Conservation (phyloP, 2,888 invertebrate species). For the Drosophila rellima region DNA sequence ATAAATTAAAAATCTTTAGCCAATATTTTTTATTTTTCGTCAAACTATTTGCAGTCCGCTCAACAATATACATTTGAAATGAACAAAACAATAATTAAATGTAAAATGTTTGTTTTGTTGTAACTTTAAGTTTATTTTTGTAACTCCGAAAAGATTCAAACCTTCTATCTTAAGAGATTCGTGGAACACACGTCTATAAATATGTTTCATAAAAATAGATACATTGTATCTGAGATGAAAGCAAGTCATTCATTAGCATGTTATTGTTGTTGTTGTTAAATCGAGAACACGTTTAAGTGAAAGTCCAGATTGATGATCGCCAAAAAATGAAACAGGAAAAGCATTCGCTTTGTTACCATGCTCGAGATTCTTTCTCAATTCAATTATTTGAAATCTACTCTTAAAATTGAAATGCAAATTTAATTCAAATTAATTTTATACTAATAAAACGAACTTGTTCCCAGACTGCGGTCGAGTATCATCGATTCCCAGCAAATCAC, state of each 20-base stretch:
- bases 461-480: neutral
- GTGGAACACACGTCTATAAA: no score
- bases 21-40: no score
- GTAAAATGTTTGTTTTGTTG: neutral
- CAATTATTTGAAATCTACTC: neutral
- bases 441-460: neutral
- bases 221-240: neutral
- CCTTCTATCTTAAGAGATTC: no score
- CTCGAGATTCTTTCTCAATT: neutral
- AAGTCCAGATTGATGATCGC: neutral
- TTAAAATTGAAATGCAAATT: neutral
- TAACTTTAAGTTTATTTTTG: neutral
- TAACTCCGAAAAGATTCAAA: neutral
- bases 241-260: neutral
- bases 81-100: neutral
- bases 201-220: neutral
- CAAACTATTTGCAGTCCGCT: no score
- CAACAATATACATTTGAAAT: no score
- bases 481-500: neutral
- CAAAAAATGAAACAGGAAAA: constrained; percentile 5
- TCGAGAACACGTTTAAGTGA: constrained; percentile 1
- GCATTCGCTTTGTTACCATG: neutral
- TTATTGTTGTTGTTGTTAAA: neutral
- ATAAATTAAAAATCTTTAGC: no score
- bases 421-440: neutral